These are phyloP conservation scores for Esox masquinongy DNA, from an alignment of 2,797 vertebrate genomes.

Conservation along the genomic window DNA sequence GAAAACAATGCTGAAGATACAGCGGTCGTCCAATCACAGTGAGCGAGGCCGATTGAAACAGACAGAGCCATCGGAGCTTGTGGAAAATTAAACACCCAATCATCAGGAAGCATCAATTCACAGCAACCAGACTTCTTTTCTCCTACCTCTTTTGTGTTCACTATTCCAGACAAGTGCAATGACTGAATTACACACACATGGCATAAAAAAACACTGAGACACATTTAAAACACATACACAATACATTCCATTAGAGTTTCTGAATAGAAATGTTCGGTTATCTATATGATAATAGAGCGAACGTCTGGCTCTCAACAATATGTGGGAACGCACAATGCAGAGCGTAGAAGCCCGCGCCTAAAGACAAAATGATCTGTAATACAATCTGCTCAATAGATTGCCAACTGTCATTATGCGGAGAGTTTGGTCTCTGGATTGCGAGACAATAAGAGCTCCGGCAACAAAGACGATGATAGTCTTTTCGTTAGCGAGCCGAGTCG, in stretches of 20 bases:
- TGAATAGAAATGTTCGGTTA: slow-evolving; percentile 70
- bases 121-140: slow-evolving; percentile 18
- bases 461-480: slow-evolving; percentile 57
- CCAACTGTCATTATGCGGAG: slow-evolving; percentile 50
- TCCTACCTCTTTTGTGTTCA: slow-evolving; percentile 32
- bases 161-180: slow-evolving; percentile 30
- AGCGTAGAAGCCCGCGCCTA: slow-evolving; percentile 37
- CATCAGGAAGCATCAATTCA: slow-evolving; percentile 17
- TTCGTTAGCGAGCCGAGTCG: slow-evolving; percentile 35
- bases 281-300: slow-evolving; percentile 75
- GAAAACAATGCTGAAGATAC: background rate
- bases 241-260: slow-evolving; percentile 55
- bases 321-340: slow-evolving; percentile 56
- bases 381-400: slow-evolving; percentile 66
- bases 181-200: slow-evolving; percentile 38
- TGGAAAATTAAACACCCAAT: slow-evolving; percentile 21
- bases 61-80: slow-evolving; percentile 1
- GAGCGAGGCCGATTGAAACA: slow-evolving; percentile 6
- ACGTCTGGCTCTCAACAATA: slow-evolving; percentile 53
- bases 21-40: slow-evolving; percentile 2
- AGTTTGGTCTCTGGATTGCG: slow-evolving; percentile 26
- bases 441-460: slow-evolving; percentile 64
- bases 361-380: slow-evolving; percentile 65
- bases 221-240: slow-evolving; percentile 56
- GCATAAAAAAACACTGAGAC: slow-evolving; percentile 30